Conservation (phyloP, 2,797 vertebrate genomes). For the Coregonus ussuriensis region DNA sequence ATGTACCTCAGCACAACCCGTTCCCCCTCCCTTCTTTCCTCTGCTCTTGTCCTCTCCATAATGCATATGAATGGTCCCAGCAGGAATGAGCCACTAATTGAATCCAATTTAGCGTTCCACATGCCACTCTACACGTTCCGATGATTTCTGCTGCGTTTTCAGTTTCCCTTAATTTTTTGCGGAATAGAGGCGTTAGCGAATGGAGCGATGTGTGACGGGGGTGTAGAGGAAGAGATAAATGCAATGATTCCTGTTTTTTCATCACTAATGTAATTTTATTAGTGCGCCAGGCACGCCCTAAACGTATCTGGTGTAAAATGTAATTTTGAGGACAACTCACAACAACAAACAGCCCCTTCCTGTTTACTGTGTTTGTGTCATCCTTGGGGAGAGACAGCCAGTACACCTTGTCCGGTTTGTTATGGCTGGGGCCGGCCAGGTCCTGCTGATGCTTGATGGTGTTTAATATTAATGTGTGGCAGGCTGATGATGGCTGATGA, state of each 20-base stretch:
- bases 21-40: neutral
- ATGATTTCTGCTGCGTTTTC: constrained; percentile 53
- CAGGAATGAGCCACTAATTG: constrained; percentile 60
- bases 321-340: constrained; percentile 67
- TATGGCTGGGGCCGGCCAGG: constrained; percentile 37
- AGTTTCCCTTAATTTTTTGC: constrained; percentile 53
- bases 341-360: constrained; percentile 59
- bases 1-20: constrained; percentile 43
- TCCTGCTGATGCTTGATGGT: constrained; percentile 47
- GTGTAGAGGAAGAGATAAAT: neutral
- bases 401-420: constrained; percentile 34
- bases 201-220: constrained; percentile 9
- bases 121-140: constrained; percentile 53
- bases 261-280: constrained; percentile 34
- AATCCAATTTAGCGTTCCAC: constrained; percentile 67
- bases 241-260: constrained; percentile 26
- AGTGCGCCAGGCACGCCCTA: constrained; percentile 17
- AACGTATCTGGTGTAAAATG: constrained; percentile 21
- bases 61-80: constrained; percentile 52
- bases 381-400: constrained; percentile 9
- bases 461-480: constrained; percentile 76
- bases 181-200: constrained; percentile 46
- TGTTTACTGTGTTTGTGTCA: constrained; percentile 15
- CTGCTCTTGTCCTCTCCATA: constrained; percentile 38
- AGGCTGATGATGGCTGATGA: constrained; percentile 66